These are phyloP conservation scores for Clanis bilineata DNA, from an alignment of 2,888 invertebrate genomes.

Conservation along the genomic window DNA sequence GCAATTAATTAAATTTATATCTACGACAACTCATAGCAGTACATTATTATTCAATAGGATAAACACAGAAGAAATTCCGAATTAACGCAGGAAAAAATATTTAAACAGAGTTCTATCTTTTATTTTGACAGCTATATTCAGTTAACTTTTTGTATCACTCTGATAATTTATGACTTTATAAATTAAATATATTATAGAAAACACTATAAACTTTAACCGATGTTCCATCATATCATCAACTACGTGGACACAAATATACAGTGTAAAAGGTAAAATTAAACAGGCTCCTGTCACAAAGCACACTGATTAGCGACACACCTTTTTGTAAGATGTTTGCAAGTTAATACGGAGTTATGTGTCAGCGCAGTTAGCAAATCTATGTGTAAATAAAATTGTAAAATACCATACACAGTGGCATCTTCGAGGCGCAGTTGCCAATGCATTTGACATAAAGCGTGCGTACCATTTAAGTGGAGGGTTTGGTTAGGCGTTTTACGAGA, in stretches of 20 bases:
- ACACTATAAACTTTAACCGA: not conserved
- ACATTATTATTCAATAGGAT: not conserved
- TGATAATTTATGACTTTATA: not conserved
- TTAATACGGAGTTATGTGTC: slow-evolving; percentile 21
- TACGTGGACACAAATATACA: not conserved
- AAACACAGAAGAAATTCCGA: not conserved
- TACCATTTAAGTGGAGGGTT: slow-evolving; percentile 57
- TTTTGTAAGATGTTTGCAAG: slow-evolving; percentile 11
- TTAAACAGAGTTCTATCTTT: not conserved
- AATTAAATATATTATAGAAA: not conserved
- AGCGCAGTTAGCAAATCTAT: slow-evolving; percentile 33
- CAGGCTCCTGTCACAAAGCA: slow-evolving; percentile 19
- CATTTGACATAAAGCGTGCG: slow-evolving; percentile 62
- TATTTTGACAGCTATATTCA: not conserved
- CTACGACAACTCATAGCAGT: not conserved
- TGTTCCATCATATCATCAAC: not conserved
- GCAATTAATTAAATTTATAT: not conserved
- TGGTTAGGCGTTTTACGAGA: slow-evolving; percentile 58
- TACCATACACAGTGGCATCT: slow-evolving; percentile 45
- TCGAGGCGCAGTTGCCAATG: slow-evolving; percentile 44
- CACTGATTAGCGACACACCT: slow-evolving; percentile 17
- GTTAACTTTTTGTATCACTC: not conserved
- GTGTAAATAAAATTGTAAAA: slow-evolving; percentile 49
- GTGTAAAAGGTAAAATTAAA: slow-evolving; percentile 20
- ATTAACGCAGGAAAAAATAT: not conserved